phyloP scores from a whole-genome alignment of 2,888 invertebrate genomes.

The Sericinus montela region DNA sequence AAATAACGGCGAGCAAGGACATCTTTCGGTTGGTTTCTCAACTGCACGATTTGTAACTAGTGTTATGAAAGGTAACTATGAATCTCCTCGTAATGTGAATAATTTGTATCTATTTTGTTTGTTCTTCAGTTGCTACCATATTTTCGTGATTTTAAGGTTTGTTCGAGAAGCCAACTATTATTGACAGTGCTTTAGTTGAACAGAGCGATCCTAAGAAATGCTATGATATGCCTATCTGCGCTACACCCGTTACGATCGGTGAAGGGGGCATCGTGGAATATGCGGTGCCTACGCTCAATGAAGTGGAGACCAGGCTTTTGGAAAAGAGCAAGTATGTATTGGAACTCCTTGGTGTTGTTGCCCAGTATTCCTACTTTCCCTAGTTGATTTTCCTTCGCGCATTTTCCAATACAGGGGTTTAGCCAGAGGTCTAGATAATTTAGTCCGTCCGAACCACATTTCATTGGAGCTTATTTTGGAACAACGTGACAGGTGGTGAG shows the following conservation, averaged over 20 bases:
- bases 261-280: conserved; percentile 50
- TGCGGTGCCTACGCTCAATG: conserved; percentile 49
- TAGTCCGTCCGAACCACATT: too few species aligned
- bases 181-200: conserved; percentile 66
- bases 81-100: not conserved
- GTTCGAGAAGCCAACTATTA: conserved; percentile 45
- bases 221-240: conserved; percentile 52
- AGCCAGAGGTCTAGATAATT: too few species aligned
- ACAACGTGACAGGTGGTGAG: too few species aligned
- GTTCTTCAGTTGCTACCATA: too few species aligned
- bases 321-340: conserved; percentile 45
- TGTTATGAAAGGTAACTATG: conserved; percentile 54
- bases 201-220: conserved; percentile 49
- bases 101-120: too few species aligned
- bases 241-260: conserved; percentile 56
- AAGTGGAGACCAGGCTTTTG: conserved; percentile 41
- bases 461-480: too few species aligned
- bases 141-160: conserved; percentile 38
- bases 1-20: conserved; percentile 59
- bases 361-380: too few species aligned
- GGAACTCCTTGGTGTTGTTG: too few species aligned
- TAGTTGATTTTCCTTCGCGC: too few species aligned
- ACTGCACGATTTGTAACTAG: conserved; percentile 59
- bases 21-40: conserved; percentile 64
- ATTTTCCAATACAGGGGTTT: too few species aligned